These are phyloP conservation scores for Brachionus rotundiformis DNA, from an alignment of 1,140 invertebrate species.

Conservation along the genomic window DNA sequence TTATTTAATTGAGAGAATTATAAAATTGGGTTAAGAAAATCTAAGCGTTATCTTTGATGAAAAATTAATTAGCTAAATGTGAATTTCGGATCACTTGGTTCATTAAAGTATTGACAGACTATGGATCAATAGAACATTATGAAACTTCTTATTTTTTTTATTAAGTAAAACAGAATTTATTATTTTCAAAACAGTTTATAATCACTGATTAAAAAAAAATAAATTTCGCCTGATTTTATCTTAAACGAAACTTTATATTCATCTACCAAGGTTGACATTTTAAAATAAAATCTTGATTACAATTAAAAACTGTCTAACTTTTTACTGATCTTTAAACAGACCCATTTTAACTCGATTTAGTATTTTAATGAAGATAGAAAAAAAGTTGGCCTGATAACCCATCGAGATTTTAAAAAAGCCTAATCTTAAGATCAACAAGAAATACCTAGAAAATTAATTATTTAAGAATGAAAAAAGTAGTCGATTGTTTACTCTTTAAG, in stretches of 20 bases:
- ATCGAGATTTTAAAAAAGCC: neutral
- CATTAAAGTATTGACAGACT: neutral
- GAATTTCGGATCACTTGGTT: neutral
- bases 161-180: neutral
- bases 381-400: conserved; percentile 1
- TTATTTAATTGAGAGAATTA: neutral
- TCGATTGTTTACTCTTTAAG: neutral
- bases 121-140: neutral
- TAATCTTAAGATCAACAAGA: conserved; percentile 14
- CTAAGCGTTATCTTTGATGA: neutral
- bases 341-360: neutral
- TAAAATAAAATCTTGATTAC: neutral
- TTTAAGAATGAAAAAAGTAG: neutral
- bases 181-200: too few species aligned
- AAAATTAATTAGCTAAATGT: neutral
- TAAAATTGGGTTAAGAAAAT: conserved; percentile 4
- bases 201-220: too few species aligned
- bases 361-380: conserved; percentile 3
- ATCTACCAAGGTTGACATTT: neutral
- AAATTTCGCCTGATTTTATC: too few species aligned
- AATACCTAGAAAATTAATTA: conserved; percentile 8
- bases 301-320: too few species aligned
- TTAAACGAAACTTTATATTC: too few species aligned
- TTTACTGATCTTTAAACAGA: neutral
- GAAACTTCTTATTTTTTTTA: neutral